Evolutionary conservation across 2,113 vertebrate species (phyloP).

Genomic region (Menidia beryllina): DNA sequence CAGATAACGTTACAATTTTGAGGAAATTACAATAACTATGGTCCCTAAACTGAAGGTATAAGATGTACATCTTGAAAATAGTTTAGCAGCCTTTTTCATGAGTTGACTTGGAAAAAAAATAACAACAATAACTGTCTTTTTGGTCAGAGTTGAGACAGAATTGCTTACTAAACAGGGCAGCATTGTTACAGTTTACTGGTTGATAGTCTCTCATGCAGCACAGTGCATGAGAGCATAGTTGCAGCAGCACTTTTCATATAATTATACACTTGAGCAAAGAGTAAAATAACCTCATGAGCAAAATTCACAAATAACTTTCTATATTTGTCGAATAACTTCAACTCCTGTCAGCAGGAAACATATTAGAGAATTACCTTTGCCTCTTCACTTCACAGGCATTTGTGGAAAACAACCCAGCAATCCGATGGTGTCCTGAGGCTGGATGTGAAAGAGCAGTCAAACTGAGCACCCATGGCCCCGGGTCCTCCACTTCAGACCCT

Average conservation of each 20-base stretch:
- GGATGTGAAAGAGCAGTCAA: slow-evolving; percentile 96
- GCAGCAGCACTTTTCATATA: neutral
- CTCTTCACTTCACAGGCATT: slow-evolving; percentile 86
- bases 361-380: neutral
- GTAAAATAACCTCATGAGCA: neutral
- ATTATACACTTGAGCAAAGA: neutral
- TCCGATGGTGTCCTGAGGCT: slow-evolving; percentile 95
- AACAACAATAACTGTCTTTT: neutral
- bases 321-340: neutral
- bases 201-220: neutral
- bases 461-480: slow-evolving; percentile 89
- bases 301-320: neutral
- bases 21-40: neutral
- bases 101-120: neutral
- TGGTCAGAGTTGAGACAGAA: neutral
- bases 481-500: slow-evolving; percentile 86
- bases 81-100: neutral
- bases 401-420: slow-evolving; percentile 98
- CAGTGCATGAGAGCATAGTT: neutral
- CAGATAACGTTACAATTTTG: neutral
- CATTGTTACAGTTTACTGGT: neutral
- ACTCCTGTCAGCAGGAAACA: too few species aligned
- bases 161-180: neutral
- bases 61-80: neutral
- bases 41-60: neutral